Evolutionary conservation across 2,888 invertebrate genomes (phyloP).

Genomic region (Synanthedon vespiformis): DNA sequence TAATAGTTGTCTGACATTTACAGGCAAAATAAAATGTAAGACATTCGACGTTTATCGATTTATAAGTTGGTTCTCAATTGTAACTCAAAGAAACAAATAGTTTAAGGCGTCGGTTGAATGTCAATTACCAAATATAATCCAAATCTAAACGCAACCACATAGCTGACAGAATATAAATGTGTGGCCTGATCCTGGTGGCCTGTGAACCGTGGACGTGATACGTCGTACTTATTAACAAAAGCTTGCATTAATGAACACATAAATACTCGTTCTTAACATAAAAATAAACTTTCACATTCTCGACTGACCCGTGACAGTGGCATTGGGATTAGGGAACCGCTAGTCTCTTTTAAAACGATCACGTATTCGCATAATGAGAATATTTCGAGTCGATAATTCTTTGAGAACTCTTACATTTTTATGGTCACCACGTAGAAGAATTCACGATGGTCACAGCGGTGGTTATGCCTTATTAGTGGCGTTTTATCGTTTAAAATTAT

Average conservation of each 20-base stretch:
- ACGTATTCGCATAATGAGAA: slow-evolving; percentile 34
- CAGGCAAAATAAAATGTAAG: no score
- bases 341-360: slow-evolving; percentile 17
- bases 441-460: slow-evolving; percentile 35
- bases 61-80: slow-evolving; percentile 46
- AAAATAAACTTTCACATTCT: slow-evolving; percentile 37
- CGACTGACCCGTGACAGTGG: slow-evolving; percentile 10
- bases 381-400: slow-evolving; percentile 37
- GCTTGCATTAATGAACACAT: slow-evolving; percentile 62
- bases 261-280: slow-evolving; percentile 31
- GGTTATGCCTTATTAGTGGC: slow-evolving; percentile 56
- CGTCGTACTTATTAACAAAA: slow-evolving; percentile 58
- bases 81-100: slow-evolving; percentile 54
- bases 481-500: slow-evolving; percentile 56
- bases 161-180: slow-evolving; percentile 62
- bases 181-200: slow-evolving; percentile 45
- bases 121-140: slow-evolving; percentile 66
- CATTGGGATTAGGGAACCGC: slow-evolving; percentile 17
- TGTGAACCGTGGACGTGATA: slow-evolving; percentile 68
- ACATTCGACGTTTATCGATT: neutral
- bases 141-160: slow-evolving; percentile 61
- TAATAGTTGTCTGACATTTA: no score
- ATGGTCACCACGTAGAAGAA: slow-evolving; percentile 36
- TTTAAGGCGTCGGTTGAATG: slow-evolving; percentile 47
- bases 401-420: slow-evolving; percentile 41